Evolutionary conservation across 2,113 vertebrate species (phyloP).

Genomic region (Anguilla rostrata): DNA sequence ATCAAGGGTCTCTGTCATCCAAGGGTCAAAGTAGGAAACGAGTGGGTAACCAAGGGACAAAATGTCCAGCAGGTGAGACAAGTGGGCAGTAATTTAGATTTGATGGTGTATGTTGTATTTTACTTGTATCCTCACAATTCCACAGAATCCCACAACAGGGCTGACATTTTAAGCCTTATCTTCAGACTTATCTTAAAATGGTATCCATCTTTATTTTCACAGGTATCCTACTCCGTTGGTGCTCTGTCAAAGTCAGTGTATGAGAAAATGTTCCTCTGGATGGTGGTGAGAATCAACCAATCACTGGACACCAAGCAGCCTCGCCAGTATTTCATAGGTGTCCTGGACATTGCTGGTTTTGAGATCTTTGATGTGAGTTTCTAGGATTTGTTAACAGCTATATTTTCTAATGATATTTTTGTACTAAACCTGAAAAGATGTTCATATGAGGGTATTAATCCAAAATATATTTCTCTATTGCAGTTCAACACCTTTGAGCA

Average conservation of each 20-base stretch:
- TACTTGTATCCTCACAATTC: neutral
- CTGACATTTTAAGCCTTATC: neutral
- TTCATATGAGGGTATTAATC: neutral
- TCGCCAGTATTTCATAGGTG: constrained; percentile 73
- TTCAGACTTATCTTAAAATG: neutral
- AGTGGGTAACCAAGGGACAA: constrained; percentile 78
- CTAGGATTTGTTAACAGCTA: neutral
- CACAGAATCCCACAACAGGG: too few relatives aligned
- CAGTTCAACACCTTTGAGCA: constrained; percentile 59
- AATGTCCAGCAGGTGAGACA: constrained; percentile 73
- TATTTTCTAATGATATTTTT: neutral
- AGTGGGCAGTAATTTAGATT: neutral
- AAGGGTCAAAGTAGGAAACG: constrained; percentile 76
- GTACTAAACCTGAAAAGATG: neutral
- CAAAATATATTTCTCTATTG: neutral
- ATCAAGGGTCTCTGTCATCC: constrained; percentile 59
- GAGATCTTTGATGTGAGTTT: constrained; percentile 39
- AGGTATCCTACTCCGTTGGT: constrained; percentile 37
- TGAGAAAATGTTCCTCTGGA: constrained; percentile 77
- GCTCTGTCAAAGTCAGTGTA: constrained; percentile 74
- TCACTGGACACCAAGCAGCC: constrained; percentile 70
- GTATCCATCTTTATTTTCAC: neutral
- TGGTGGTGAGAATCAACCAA: constrained; percentile 74
- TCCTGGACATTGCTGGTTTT: constrained; percentile 64
- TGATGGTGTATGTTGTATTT: neutral